Conservation (phyloP, 2,797 vertebrate species). For the Cheirogaleus major region DNA sequence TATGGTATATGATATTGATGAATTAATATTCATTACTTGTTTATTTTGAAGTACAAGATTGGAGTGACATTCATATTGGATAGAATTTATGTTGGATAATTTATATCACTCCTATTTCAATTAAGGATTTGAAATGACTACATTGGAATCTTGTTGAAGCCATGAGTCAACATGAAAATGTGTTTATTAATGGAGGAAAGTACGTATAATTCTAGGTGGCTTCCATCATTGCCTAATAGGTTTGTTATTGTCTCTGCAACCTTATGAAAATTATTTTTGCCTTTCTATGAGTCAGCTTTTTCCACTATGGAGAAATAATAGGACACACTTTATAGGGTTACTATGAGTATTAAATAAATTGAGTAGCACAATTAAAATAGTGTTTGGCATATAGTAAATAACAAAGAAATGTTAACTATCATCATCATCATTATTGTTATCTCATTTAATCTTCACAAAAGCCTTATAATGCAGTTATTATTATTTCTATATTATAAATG, state of each 20-base stretch:
- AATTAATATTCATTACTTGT: not conserved
- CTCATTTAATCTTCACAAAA: not conserved
- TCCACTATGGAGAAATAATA: not conserved
- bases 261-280: not conserved
- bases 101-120: not conserved
- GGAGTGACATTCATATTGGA: not conserved
- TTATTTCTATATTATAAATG: not conserved
- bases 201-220: not conserved
- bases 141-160: not conserved
- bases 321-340: not conserved
- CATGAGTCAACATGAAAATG: not conserved
- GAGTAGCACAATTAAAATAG: not conserved
- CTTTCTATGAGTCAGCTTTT: slow-evolving; percentile 15
- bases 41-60: not conserved
- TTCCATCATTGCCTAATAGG: not conserved
- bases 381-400: not conserved
- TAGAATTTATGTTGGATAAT: not conserved
- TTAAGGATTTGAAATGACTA: not conserved
- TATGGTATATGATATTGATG: not conserved
- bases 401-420: not conserved
- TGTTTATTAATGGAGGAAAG: not conserved
- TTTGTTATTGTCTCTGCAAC: not conserved
- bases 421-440: not conserved
- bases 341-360: not conserved
- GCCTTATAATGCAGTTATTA: not conserved